Conservation (phyloP, 2,888 invertebrate genomes). For the Drosophila atripex region DNA sequence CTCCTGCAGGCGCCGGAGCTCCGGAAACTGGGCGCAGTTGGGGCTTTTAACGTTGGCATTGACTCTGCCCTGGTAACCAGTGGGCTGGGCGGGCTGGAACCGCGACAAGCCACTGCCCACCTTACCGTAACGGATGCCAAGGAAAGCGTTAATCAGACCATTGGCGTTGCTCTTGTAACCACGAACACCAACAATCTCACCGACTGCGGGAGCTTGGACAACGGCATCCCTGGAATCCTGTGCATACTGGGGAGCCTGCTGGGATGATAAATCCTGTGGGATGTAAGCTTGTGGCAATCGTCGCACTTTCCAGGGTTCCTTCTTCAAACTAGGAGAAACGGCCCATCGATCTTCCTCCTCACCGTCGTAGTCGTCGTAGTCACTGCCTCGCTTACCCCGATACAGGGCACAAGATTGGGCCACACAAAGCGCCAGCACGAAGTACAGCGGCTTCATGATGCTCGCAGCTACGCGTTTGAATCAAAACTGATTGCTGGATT, state of each 20-base stretch:
- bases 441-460: conserved; percentile 58
- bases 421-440: conserved; percentile 38
- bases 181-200: conserved; percentile 68
- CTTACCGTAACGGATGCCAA: conserved; percentile 78
- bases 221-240: conserved; percentile 26
- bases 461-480: conserved; percentile 45
- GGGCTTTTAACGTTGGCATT: conserved; percentile 72
- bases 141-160: conserved; percentile 74
- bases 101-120: conserved; percentile 74
- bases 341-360: conserved; percentile 32
- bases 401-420: conserved; percentile 30
- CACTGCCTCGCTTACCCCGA: background rate
- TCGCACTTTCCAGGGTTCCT: conserved; percentile 38
- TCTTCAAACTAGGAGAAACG: too few species aligned
- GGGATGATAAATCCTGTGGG: background rate
- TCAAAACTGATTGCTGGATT: conserved; percentile 57
- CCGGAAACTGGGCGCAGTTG: conserved; percentile 81
- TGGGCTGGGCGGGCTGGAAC: conserved; percentile 74
- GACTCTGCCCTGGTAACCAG: conserved; percentile 45
- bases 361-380: conserved; percentile 36
- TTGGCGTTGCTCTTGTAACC: conserved; percentile 67
- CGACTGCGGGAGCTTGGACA: conserved; percentile 72
- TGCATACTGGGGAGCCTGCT: background rate
- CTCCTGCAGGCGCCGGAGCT: conserved; percentile 60
- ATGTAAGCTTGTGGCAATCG: background rate